A percentile compares a stretch with the other conserved stretches of the same genome.
Conservation (phyloP, 30 jellyfish, hydroid and myxozoan species). For the Mastigias papua region DNA sequence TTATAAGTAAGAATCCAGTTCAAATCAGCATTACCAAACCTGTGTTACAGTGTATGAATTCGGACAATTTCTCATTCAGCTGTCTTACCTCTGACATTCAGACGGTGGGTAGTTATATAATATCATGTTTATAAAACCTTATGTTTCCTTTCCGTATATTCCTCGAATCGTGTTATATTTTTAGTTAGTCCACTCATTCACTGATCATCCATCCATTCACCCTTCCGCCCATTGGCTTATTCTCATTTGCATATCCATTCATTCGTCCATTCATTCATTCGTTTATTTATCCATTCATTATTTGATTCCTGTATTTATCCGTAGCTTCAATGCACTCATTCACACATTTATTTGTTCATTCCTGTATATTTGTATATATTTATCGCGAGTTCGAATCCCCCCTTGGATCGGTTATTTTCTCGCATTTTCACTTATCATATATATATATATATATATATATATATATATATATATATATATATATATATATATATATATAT, state of each 20-base stretch:
- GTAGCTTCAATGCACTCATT: neutral
- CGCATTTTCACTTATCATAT: too few species aligned
- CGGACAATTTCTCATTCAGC: conserved; percentile 26
- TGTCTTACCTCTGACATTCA: conserved; percentile 23
- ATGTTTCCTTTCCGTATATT: neutral
- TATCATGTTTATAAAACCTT: neutral
- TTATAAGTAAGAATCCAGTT: conserved; percentile 38
- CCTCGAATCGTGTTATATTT: too few species aligned
- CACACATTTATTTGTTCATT: neutral
- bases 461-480: too few species aligned
- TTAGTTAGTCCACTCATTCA: neutral
- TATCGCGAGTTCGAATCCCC: too few species aligned
- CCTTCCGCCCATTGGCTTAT: neutral
- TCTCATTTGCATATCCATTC: neutral
- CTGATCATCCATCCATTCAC: neutral
- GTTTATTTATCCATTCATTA: neutral
- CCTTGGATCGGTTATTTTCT: neutral
- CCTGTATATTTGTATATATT: too few species aligned
- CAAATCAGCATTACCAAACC: conserved; percentile 45
- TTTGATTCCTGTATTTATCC: neutral
- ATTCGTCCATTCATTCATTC: neutral
- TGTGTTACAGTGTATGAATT: conserved; percentile 22
- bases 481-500: too few species aligned
- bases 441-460: too few species aligned
- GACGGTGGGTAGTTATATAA: conserved; percentile 15